A percentile compares a stretch with the other conserved stretches of the same genome.
Evolutionary conservation across 2,113 vertebrate genomes (phyloP).

Genomic region (Nicator chloris): DNA sequence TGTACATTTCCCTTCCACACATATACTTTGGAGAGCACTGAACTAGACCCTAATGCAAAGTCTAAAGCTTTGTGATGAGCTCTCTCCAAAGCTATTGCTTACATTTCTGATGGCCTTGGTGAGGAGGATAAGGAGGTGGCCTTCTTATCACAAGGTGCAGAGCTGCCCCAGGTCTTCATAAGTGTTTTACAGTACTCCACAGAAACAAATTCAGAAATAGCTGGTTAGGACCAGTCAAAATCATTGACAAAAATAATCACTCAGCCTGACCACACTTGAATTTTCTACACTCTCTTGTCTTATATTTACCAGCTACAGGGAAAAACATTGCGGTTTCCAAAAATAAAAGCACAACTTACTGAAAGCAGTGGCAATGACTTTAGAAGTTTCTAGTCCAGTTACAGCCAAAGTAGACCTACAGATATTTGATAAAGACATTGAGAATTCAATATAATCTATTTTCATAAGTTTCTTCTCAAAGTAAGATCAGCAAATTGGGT

Average conservation of each 20-base stretch:
- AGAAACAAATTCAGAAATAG: background rate
- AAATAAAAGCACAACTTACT: background rate
- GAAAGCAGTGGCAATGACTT: background rate
- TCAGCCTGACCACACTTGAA: background rate
- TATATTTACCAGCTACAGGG: background rate
- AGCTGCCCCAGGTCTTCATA: background rate
- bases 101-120: background rate
- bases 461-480: background rate
- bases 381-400: background rate
- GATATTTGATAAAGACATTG: background rate
- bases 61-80: background rate
- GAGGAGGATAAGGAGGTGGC: background rate
- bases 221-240: background rate
- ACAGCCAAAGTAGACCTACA: background rate
- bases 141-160: background rate
- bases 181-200: background rate
- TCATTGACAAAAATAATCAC: background rate
- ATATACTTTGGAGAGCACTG: background rate
- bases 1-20: background rate
- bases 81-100: background rate
- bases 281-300: background rate
- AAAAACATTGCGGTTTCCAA: background rate
- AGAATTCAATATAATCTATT: background rate
- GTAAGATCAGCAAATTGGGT: background rate
- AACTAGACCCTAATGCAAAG: background rate